These are phyloP conservation scores for Lepisosteus osseus DNA, from an alignment of 2,113 vertebrate species.

Conservation along the genomic window DNA sequence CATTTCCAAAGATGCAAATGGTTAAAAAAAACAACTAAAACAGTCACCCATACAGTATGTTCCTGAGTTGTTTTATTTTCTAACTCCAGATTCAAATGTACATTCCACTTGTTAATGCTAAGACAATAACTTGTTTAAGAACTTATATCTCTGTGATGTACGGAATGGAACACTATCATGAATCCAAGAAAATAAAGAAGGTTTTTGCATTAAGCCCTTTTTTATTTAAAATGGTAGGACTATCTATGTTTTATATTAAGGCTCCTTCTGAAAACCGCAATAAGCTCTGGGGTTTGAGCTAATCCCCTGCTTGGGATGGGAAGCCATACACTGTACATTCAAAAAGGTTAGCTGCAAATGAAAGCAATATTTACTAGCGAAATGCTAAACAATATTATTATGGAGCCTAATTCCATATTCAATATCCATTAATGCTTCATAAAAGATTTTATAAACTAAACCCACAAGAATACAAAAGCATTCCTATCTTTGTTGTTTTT, in stretches of 20 bases:
- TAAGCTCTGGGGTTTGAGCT: constrained; percentile 40
- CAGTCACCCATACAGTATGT: neutral
- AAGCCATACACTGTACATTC: constrained; percentile 21
- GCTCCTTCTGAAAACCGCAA: constrained; percentile 34
- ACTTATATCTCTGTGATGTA: no score
- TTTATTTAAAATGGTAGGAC: neutral
- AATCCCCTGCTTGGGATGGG: constrained; percentile 47
- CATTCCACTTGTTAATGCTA: no score
- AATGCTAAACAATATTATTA: constrained; percentile 5
- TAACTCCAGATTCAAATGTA: no score
- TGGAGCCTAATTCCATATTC: constrained; percentile 1
- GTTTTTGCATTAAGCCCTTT: neutral
- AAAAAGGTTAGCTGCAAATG: constrained; percentile 4
- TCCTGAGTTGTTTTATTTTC: neutral
- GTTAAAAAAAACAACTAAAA: neutral
- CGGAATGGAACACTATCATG: neutral
- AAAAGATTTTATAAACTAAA: constrained; percentile 5
- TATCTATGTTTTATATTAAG: constrained; percentile 29
- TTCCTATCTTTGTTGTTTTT: neutral
- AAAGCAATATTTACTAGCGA: neutral
- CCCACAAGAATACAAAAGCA: neutral
- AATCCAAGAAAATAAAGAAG: neutral
- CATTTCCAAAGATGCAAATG: constrained; percentile 2
- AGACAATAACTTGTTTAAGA: no score
- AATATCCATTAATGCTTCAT: neutral